Percentiles rank a stretch among this genome's conserved stretches.
phyloP scores from a whole-genome alignment of 2,797 vertebrate genomes.

The Pseudopleuronectes americanus region DNA sequence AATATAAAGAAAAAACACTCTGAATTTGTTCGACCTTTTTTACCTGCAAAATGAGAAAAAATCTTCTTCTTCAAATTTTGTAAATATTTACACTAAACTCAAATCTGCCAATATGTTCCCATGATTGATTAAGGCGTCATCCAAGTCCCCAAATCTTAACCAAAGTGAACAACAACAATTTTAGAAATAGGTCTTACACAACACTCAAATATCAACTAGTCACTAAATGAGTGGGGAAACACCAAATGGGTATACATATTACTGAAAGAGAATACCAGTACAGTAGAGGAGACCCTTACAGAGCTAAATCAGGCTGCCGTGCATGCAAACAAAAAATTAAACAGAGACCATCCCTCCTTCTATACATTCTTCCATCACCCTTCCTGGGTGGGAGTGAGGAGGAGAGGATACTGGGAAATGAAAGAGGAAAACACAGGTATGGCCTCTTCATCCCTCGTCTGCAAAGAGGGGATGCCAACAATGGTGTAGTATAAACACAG shows the following conservation, averaged over 20 bases:
- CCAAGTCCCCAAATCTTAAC: background rate
- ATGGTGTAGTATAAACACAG: background rate
- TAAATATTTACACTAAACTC: no score
- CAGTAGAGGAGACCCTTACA: background rate
- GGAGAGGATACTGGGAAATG: constrained; percentile 41
- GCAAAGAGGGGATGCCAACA: no score
- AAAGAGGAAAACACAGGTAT: constrained; percentile 7
- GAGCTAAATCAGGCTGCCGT: constrained; percentile 35
- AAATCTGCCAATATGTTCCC: no score
- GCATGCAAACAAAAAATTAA: constrained; percentile 67
- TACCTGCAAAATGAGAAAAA: no score
- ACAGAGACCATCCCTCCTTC: constrained; percentile 32
- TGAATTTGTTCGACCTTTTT: no score
- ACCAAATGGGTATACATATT: no score
- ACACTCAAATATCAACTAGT: background rate
- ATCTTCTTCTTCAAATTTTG: no score
- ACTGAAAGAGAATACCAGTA: no score
- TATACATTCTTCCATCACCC: constrained; percentile 20
- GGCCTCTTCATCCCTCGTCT: background rate
- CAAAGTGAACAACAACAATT: background rate
- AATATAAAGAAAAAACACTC: no score
- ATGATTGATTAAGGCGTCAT: no score
- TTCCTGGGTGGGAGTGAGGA: constrained; percentile 47
- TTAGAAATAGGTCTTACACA: background rate
- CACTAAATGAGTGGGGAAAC: background rate